Conservation (phyloP, 2,797 vertebrate genomes). For the Macropodus opercularis region DNA sequence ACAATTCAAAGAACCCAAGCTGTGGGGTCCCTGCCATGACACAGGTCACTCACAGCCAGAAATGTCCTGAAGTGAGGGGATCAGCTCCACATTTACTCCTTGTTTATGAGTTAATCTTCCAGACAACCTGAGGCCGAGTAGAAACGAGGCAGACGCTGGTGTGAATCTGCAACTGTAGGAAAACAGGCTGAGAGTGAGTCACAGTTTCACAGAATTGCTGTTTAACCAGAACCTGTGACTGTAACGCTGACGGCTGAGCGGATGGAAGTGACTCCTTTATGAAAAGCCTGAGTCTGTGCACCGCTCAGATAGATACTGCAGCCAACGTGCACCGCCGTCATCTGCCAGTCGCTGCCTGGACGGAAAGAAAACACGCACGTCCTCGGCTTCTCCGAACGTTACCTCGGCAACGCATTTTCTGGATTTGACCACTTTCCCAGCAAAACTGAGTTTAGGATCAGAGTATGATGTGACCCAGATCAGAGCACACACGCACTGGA, state of each 20-base stretch:
- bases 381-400: slow-evolving; percentile 26
- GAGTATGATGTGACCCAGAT: slow-evolving; percentile 27
- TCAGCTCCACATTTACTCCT: background rate
- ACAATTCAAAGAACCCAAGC: slow-evolving; percentile 38
- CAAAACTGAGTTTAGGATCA: slow-evolving; percentile 5
- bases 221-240: slow-evolving; percentile 42
- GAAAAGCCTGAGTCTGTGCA: slow-evolving; percentile 20
- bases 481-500: background rate
- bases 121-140: slow-evolving; percentile 7
- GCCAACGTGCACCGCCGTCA: slow-evolving; percentile 36
- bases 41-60: too few relatives aligned
- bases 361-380: slow-evolving; percentile 20
- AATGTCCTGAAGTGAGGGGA: too few relatives aligned
- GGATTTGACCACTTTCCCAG: background rate
- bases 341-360: slow-evolving; percentile 41
- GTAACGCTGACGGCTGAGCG: slow-evolving; percentile 13
- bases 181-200: slow-evolving; percentile 54
- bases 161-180: slow-evolving; percentile 23
- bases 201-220: slow-evolving; percentile 40
- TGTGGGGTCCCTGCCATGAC: too few relatives aligned
- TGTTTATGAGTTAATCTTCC: slow-evolving; percentile 16
- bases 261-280: slow-evolving; percentile 35
- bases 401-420: slow-evolving; percentile 55
- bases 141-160: slow-evolving; percentile 23
- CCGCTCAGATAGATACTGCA: slow-evolving; percentile 11